Conservation (phyloP, 2,113 vertebrate genomes). For the Xenopus laevis region DNA sequence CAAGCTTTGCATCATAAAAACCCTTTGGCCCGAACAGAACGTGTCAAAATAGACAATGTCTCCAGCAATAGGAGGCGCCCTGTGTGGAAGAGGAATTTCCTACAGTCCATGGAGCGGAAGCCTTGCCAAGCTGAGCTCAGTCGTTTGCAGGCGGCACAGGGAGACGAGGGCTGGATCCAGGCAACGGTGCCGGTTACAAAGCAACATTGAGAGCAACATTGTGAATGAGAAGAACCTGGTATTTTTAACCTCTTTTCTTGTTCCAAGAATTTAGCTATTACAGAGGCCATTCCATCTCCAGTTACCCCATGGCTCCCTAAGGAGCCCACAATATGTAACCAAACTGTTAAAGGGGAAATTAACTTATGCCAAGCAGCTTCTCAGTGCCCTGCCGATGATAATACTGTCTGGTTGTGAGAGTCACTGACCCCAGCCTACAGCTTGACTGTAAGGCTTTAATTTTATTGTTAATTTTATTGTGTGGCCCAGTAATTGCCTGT, state of each 20-base stretch:
- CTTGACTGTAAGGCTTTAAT: too few species aligned
- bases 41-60: conserved; percentile 36
- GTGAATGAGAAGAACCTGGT: conserved; percentile 15
- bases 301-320: background rate
- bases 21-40: conserved; percentile 24
- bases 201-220: conserved; percentile 25
- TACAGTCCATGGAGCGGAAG: conserved; percentile 2
- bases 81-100: conserved; percentile 41
- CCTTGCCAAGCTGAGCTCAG: conserved; percentile 42
- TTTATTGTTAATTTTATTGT: too few species aligned
- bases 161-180: conserved; percentile 24
- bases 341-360: background rate
- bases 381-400: too few species aligned
- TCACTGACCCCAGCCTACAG: too few species aligned
- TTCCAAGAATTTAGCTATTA: conserved; percentile 8
- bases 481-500: too few species aligned
- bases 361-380: too few species aligned
- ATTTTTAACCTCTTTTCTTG: conserved; percentile 27
- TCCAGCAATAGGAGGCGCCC: conserved; percentile 43
- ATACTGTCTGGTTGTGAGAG: too few species aligned
- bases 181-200: conserved; percentile 20
- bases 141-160: conserved; percentile 9
- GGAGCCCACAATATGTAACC: background rate
- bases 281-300: background rate
- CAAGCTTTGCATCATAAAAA: conserved; percentile 40